Conservation (phyloP, 2,888 invertebrate species). For the Drosophila cognata region DNA sequence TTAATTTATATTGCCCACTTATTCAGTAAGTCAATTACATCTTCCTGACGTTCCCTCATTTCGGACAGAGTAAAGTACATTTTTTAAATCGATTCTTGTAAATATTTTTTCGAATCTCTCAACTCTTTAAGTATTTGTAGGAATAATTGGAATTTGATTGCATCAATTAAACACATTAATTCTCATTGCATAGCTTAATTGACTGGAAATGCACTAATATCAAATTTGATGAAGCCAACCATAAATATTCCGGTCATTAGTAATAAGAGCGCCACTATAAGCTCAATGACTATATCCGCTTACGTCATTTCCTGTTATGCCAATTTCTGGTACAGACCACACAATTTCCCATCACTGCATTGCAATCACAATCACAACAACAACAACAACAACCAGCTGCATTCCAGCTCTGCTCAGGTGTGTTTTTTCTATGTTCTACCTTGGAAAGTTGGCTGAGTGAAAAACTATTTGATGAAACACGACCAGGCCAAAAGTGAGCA, state of each 20-base stretch:
- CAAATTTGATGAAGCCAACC: background rate
- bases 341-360: background rate
- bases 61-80: rapidly evolving
- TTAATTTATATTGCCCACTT: background rate
- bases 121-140: background rate
- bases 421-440: conserved; percentile 30
- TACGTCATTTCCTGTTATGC: background rate
- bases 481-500: conserved; percentile 37
- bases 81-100: background rate
- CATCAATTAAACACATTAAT: background rate
- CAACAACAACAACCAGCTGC: conserved; percentile 4
- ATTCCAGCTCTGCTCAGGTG: conserved; percentile 57
- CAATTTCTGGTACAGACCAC: background rate
- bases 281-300: background rate
- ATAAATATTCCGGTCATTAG: background rate
- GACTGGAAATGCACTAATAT: background rate
- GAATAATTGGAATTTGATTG: background rate
- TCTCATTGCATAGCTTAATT: background rate
- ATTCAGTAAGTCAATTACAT: background rate
- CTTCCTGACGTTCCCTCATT: background rate
- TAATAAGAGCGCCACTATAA: background rate
- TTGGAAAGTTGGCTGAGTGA: conserved; percentile 20
- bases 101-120: background rate
- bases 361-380: conserved; percentile 23
- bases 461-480: conserved; percentile 60